Evolutionary conservation across 2,888 invertebrate genomes (phyloP).

Genomic region (Cactoblastis cactorum): DNA sequence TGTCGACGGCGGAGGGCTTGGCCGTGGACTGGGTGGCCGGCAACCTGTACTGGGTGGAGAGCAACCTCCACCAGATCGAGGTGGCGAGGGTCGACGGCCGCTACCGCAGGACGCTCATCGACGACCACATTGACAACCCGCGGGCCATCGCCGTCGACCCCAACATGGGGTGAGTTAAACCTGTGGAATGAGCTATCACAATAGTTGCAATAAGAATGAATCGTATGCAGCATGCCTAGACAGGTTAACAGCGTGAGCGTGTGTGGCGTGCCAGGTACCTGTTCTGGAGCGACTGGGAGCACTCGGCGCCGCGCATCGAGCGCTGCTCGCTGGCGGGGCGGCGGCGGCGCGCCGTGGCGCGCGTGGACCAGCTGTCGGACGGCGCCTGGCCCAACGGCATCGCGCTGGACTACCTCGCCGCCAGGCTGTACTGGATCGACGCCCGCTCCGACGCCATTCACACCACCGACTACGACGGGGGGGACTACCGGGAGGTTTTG

Average conservation of each 20-base stretch:
- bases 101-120: conserved; percentile 86
- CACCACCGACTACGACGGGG: conserved; percentile 89
- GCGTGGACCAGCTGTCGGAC: conserved; percentile 71
- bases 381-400: conserved; percentile 93
- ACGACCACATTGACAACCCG: conserved; percentile 91
- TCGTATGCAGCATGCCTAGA: too few species aligned
- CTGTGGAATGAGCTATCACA: too few species aligned
- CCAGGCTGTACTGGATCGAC: conserved; percentile 91
- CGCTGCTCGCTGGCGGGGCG: conserved; percentile 89
- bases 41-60: conserved; percentile 94
- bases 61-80: conserved; percentile 90
- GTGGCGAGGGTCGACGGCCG: conserved; percentile 78
- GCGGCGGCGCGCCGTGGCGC: conserved; percentile 79
- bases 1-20: conserved; percentile 92
- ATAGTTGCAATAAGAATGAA: too few species aligned
- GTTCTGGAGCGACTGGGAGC: conserved; percentile 95
- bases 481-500: conserved; percentile 84
- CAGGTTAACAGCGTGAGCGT: conserved; percentile 8
- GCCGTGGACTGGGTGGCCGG: conserved; percentile 93
- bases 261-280: conserved; percentile 67
- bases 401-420: conserved; percentile 86
- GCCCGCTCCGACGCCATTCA: conserved; percentile 91
- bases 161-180: conserved; percentile 17
- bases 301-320: conserved; percentile 88
- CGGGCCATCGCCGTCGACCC: conserved; percentile 91